These are phyloP conservation scores for Drosophila bunnanda DNA, from an alignment of 2,888 invertebrate species.

Conservation along the genomic window DNA sequence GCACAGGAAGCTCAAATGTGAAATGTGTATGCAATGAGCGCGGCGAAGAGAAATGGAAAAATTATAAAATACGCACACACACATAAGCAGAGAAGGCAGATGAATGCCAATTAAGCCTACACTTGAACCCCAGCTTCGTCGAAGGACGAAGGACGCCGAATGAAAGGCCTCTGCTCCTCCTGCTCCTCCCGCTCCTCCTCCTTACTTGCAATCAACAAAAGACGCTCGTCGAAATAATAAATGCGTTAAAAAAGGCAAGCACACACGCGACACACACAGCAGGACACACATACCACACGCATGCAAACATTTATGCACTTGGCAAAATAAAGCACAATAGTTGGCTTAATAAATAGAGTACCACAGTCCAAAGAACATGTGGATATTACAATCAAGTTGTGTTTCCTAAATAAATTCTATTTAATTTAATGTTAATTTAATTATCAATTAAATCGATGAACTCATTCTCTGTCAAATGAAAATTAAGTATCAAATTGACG, in stretches of 20 bases:
- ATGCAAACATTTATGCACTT: conserved; percentile 9
- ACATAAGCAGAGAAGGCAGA: conserved; percentile 24
- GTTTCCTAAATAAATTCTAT: not conserved
- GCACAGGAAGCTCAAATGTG: conserved; percentile 53
- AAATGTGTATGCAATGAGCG: conserved; percentile 66
- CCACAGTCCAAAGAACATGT: no score
- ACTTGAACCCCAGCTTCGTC: conserved; percentile 60
- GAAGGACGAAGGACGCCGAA: conserved; percentile 42
- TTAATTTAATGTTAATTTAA: no score
- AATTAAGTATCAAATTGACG: no score
- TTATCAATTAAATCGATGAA: not conserved
- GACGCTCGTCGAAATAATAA: conserved; percentile 73
- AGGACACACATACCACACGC: conserved; percentile 23
- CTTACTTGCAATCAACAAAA: conserved; percentile 70
- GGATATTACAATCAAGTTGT: not conserved
- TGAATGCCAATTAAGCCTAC: conserved; percentile 78
- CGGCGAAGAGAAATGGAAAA: conserved; percentile 67
- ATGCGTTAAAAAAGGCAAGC: conserved; percentile 58
- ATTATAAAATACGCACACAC: conserved; percentile 67
- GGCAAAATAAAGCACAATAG: not conserved
- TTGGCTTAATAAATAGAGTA: not conserved
- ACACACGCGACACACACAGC: conserved; percentile 6
- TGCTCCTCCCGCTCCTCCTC: not conserved
- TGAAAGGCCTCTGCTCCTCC: conserved; percentile 21
- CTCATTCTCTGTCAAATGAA: no score